A percentile compares a stretch with the other conserved stretches of the same genome.
Evolutionary conservation across 2,888 invertebrate genomes (phyloP).

Genomic region (Chalcis sispes): DNA sequence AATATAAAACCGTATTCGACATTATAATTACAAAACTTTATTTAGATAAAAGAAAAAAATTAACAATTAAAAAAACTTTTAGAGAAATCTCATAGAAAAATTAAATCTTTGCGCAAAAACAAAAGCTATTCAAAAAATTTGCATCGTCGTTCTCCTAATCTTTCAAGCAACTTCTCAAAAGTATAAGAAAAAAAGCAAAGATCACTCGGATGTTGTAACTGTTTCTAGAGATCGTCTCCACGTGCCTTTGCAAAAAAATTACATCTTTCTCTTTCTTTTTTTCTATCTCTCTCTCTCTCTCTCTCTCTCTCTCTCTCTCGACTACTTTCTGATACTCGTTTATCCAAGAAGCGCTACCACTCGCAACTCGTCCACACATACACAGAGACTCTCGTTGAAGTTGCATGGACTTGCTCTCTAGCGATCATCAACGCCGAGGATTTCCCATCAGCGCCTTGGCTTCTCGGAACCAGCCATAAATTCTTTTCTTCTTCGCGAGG

Average conservation of each 20-base stretch:
- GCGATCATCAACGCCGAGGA: constrained; percentile 51
- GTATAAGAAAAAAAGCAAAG: constrained; percentile 7
- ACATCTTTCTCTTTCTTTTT: too few relatives aligned
- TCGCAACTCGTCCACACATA: background rate
- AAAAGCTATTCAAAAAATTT: constrained; percentile 47
- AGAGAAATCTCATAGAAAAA: too few relatives aligned
- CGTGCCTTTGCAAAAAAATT: background rate
- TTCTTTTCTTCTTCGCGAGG: constrained; percentile 54
- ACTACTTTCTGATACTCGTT: too few relatives aligned
- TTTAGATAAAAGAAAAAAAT: too few relatives aligned
- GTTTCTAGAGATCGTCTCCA: constrained; percentile 47
- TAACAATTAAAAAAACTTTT: too few relatives aligned
- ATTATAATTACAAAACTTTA: too few relatives aligned
- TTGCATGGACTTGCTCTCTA: too few relatives aligned
- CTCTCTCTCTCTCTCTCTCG: too few relatives aligned
- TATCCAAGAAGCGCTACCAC: constrained; percentile 52
- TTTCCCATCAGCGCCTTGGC: constrained; percentile 60
- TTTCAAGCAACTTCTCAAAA: background rate
- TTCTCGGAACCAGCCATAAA: constrained; percentile 62
- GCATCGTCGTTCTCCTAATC: constrained; percentile 31
- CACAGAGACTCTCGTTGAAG: constrained; percentile 9
- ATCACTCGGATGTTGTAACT: constrained; percentile 27
- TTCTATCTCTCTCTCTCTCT: too few relatives aligned
- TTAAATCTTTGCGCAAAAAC: background rate
- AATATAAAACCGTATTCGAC: too few relatives aligned